Evolutionary conservation across 2,888 invertebrate species (phyloP).

Genomic region (Sthenelais limicola): DNA sequence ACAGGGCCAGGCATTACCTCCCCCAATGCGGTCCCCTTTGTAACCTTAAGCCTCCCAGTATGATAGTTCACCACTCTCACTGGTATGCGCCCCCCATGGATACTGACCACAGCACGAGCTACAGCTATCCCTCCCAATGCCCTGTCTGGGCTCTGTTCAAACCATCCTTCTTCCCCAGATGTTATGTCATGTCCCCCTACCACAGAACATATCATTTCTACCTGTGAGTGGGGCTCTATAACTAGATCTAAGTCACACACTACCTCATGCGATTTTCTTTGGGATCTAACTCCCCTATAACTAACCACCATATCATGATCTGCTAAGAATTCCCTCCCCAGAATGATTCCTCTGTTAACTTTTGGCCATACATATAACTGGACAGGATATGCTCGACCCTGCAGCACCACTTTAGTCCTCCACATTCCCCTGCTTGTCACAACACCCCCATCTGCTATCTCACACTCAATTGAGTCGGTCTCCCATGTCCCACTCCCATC

Average conservation of each 20-base stretch:
- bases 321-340: not conserved
- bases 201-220: not conserved
- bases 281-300: not conserved
- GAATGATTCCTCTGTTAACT: too few species aligned
- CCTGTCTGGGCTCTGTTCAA: too few species aligned
- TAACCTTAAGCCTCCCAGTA: not conserved
- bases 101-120: not conserved
- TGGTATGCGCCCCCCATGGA: not conserved
- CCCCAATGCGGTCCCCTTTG: not conserved
- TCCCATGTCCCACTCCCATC: too few species aligned
- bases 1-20: not conserved
- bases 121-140: too few species aligned
- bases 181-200: not conserved
- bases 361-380: too few species aligned
- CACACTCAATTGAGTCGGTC: too few species aligned
- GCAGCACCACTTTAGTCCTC: too few species aligned
- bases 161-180: too few species aligned
- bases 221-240: not conserved
- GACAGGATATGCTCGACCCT: too few species aligned
- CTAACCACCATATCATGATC: not conserved
- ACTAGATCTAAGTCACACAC: not conserved
- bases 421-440: too few species aligned
- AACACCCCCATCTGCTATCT: too few species aligned
- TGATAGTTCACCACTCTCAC: not conserved
- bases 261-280: not conserved